These are phyloP conservation scores for Acanthornis magna DNA, from an alignment of 2,797 vertebrate species.

Conservation along the genomic window DNA sequence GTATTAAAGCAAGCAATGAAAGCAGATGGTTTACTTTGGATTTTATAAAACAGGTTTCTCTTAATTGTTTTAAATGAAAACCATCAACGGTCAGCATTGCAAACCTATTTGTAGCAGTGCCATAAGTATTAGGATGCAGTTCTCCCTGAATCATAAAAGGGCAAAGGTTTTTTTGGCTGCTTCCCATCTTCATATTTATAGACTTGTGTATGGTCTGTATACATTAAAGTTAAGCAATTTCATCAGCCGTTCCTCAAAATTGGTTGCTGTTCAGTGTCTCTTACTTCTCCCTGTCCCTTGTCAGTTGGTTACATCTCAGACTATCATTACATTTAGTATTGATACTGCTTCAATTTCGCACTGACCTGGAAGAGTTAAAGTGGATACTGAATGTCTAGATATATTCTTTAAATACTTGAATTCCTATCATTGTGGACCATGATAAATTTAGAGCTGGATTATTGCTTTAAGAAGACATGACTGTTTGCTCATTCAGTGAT, in stretches of 20 bases:
- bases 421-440: conserved; percentile 48
- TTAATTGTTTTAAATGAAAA: conserved; percentile 47
- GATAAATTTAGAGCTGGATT: conserved; percentile 60
- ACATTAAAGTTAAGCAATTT: conserved; percentile 19
- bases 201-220: conserved; percentile 4
- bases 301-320: conserved; percentile 23
- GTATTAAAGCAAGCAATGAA: conserved; percentile 36
- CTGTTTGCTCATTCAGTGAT: conserved; percentile 58
- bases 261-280: background rate
- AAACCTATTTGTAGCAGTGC: conserved; percentile 24
- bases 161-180: background rate
- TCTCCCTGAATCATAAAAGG: conserved; percentile 4
- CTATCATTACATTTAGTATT: conserved; percentile 49
- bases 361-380: conserved; percentile 37
- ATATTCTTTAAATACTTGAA: conserved; percentile 45
- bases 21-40: conserved; percentile 21
- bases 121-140: background rate
- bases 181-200: conserved; percentile 1
- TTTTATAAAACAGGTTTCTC: conserved; percentile 62
- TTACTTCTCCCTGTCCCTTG: background rate
- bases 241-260: conserved; percentile 3
- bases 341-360: conserved; percentile 43
- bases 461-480: conserved; percentile 50
- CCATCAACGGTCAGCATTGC: background rate
- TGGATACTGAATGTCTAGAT: conserved; percentile 9